Base-by-base conservation (phyloP, 2,797 vertebrate species). In the Poliocrania exsul region DNA sequence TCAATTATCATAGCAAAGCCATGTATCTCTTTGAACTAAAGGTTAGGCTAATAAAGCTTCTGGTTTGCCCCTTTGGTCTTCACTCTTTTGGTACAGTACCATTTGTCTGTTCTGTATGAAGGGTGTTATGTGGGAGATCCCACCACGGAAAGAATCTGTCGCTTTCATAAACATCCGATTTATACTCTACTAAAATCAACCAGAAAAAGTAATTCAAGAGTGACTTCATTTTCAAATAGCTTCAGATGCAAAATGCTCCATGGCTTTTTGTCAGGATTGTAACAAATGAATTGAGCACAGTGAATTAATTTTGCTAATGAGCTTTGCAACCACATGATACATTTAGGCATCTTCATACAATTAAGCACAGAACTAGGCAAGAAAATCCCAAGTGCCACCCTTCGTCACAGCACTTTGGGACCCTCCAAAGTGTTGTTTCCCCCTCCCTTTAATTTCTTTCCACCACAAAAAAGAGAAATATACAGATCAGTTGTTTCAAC, bases 241-340 rank as follows among this genome's bases (percentile, higher is more conserved):
- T 93, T 57, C 91, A 92, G 91, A 93, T 93, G 83, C 61, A 64
- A 84, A 95, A 92, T 2, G 33, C 75, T 93, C 44, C 11, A 35
- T 80, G 85, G 77, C 81, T 95, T 80, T 51, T 35, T 94, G 81
- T 93, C 95, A 95, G 82, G 70, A 80, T n/a, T 90, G 85, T 90
- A 66, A 94, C 89, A 94, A 92, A 86, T 92, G 94, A 96, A 93
- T 86, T 70, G 57, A 95, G 40, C 87, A 84, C 72, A 95, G 95
- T 92, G 95, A 94, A 96, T 96, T 96, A 57, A 92, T 95, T 96
- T 92, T 91, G 81, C 85, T 96, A 95, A 93, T 95, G 92, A 92
- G 93, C 85, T 94, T 88, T 91, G 81, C 81, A 90, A 75, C 71
- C 92, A 87, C 83, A 92, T 67, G 92, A 93, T 93, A 60, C 85